Conservation (phyloP, 2,888 invertebrate species). For the Andricus curvator region DNA sequence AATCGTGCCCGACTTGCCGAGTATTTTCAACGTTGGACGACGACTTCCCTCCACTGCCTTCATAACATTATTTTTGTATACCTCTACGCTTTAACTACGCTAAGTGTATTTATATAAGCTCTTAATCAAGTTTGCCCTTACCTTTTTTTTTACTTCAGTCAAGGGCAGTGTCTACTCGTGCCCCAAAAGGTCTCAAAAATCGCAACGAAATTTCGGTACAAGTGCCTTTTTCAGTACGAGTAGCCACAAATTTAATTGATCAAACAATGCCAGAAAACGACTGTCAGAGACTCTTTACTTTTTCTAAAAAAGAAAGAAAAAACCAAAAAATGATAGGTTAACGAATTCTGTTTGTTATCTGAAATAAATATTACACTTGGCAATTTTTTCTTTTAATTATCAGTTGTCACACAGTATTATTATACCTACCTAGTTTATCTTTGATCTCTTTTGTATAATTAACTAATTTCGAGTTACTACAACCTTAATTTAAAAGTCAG, state of each 20-base stretch:
- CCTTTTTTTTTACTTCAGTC: neutral
- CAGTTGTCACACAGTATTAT: neutral
- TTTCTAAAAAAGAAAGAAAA: neutral
- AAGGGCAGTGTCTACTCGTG: neutral
- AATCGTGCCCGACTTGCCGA: conserved; percentile 66
- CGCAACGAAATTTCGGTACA: neutral
- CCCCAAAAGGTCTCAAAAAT: neutral
- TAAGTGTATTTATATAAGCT: neutral
- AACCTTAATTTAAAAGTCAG: too few species aligned
- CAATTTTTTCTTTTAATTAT: neutral
- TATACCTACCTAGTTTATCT: too few species aligned
- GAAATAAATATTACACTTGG: neutral
- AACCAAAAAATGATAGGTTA: neutral
- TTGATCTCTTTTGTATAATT: too few species aligned
- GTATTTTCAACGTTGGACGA: conserved; percentile 60
- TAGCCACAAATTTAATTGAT: neutral
- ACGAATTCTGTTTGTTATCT: neutral
- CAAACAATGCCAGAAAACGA: neutral
- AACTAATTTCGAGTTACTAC: too few species aligned
- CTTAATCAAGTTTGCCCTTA: neutral
- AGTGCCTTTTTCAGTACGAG: neutral
- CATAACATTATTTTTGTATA: conserved; percentile 41
- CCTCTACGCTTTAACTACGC: neutral
- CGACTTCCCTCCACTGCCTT: conserved; percentile 65
- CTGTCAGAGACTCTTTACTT: too few species aligned